phyloP scores from a whole-genome alignment of 2,888 invertebrate species.

The Cosmorhoe ocellata region DNA sequence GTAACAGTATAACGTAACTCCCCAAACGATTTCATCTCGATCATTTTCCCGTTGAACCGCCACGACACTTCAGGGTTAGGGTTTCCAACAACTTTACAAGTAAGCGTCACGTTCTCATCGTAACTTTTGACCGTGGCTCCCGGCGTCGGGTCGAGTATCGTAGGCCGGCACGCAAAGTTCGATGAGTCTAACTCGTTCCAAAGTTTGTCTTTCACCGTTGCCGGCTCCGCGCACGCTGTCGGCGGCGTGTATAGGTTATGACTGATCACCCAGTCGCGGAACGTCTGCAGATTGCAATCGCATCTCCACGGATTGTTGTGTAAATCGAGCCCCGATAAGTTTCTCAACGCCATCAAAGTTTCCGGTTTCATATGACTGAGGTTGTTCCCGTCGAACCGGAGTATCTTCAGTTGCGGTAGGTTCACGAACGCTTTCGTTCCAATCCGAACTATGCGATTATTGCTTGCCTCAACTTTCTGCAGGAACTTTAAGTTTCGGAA shows the following conservation, averaged over 20 bases:
- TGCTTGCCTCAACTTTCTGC: conserved; percentile 89
- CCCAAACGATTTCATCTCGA: conserved; percentile 77
- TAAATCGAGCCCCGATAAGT: conserved; percentile 88
- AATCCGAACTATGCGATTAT: conserved; percentile 88
- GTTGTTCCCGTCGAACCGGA: conserved; percentile 90
- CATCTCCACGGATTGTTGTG: conserved; percentile 94
- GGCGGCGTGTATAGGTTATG: conserved; percentile 89
- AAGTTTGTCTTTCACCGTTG: conserved; percentile 84
- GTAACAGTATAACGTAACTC: conserved; percentile 75
- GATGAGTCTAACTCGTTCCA: conserved; percentile 89
- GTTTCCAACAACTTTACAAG: conserved; percentile 89
- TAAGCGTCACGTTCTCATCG: conserved; percentile 87
- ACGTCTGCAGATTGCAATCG: conserved; percentile 91
- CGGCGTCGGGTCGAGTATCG: conserved; percentile 85
- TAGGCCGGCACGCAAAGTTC: conserved; percentile 92
- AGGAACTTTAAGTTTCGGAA: conserved; percentile 89
- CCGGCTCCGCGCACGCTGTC: conserved; percentile 88
- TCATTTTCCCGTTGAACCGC: conserved; percentile 85
- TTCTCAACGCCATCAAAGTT: conserved; percentile 85
- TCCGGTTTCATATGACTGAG: conserved; percentile 86
- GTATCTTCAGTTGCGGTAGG: conserved; percentile 85
- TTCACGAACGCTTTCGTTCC: conserved; percentile 87
- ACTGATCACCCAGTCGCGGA: conserved; percentile 89
- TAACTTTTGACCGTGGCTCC: conserved; percentile 84
- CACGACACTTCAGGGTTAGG: conserved; percentile 90